Percentiles rank a stretch among this genome's conserved stretches.
These are phyloP conservation scores for Hyperoplus immaculatus DNA, from an alignment of 2,797 vertebrate species.

Conservation along the genomic window DNA sequence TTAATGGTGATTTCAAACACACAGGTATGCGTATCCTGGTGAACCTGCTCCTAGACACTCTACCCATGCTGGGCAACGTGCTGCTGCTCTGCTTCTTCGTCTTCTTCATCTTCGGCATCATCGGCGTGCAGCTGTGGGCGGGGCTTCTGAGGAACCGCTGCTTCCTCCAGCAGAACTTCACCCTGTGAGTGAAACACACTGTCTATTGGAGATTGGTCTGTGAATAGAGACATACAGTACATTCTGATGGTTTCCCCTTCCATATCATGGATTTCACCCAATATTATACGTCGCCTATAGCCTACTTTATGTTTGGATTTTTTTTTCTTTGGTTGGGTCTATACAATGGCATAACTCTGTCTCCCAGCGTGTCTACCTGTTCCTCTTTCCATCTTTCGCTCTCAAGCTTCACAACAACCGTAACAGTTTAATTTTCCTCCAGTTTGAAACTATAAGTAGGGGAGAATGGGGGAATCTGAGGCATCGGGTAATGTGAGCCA, in stretches of 20 bases:
- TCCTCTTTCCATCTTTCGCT: conserved; percentile 4
- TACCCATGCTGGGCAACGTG: conserved; percentile 98
- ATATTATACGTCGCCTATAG: too few species aligned
- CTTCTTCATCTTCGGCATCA: conserved; percentile 99
- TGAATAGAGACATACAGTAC: background rate
- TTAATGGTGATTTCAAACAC: conserved; percentile 25
- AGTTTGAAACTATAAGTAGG: conserved; percentile 34
- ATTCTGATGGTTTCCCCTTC: background rate
- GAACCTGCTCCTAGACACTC: conserved; percentile 96
- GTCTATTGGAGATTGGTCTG: conserved; percentile 4
- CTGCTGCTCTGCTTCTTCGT: conserved; percentile 99
- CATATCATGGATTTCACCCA: background rate
- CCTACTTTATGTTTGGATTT: background rate
- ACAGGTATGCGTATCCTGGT: conserved; percentile 97
- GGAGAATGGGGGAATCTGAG: too few species aligned
- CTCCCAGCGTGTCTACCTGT: background rate
- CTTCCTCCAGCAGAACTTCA: conserved; percentile 87
- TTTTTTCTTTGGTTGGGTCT: background rate
- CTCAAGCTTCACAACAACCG: conserved; percentile 27
- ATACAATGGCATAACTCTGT: background rate
- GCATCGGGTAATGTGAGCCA: too few species aligned
- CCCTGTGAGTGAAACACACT: conserved; percentile 77
- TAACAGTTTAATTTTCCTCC: conserved; percentile 24
- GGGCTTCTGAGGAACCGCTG: conserved; percentile 93
- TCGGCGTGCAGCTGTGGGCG: conserved; percentile 98